Evolutionary conservation across 2,888 invertebrate species (phyloP).

Genomic region (Troilus luridus): DNA sequence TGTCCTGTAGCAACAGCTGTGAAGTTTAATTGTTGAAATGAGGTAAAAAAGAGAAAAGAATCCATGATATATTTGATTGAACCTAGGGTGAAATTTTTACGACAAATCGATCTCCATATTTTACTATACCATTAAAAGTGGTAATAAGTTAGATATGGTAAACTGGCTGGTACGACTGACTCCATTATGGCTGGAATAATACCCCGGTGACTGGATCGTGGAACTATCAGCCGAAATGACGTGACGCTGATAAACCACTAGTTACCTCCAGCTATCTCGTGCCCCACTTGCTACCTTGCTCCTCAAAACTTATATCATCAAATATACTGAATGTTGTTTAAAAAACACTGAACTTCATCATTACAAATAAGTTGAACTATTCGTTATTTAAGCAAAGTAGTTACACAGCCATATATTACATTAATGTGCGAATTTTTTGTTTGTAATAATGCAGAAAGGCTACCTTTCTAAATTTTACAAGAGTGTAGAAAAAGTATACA

Average conservation of each 20-base stretch:
- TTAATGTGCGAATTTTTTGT: too few relatives aligned
- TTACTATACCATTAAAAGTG: background rate
- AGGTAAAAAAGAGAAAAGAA: too few relatives aligned
- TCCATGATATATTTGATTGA: background rate
- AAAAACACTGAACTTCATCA: background rate
- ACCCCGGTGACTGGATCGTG: background rate
- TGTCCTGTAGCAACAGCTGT: too few relatives aligned
- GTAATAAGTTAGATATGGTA: background rate
- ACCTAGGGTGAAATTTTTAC: background rate
- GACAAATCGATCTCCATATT: background rate
- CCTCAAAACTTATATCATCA: background rate
- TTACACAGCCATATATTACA: too few relatives aligned
- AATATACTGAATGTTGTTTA: background rate
- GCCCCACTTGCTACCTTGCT: background rate
- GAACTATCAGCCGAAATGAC: background rate
- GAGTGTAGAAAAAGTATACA: too few relatives aligned
- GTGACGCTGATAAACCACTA: slow-evolving; percentile 7
- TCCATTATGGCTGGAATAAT: background rate
- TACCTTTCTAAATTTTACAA: too few relatives aligned
- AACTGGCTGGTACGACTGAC: background rate
- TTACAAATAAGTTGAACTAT: background rate
- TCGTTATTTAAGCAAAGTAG: too few relatives aligned
- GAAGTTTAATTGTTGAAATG: too few relatives aligned
- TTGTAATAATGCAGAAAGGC: too few relatives aligned
- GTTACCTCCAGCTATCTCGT: background rate